These are phyloP conservation scores for Hydropsyche tenuis DNA, from an alignment of 1,140 invertebrate species.

Conservation along the genomic window DNA sequence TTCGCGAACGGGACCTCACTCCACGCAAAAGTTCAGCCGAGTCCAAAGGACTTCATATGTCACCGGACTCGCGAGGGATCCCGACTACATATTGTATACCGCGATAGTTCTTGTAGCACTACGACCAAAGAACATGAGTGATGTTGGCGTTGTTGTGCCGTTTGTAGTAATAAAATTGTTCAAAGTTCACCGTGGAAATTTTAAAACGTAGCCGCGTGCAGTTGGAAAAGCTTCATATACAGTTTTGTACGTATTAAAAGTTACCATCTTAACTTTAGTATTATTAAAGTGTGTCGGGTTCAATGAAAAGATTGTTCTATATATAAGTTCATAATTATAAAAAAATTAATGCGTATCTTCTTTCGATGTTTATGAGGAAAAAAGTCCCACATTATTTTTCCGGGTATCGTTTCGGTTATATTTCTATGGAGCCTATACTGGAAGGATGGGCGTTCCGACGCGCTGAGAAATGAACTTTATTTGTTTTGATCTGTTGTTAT, in stretches of 20 bases:
- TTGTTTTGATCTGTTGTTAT: conserved; percentile 39
- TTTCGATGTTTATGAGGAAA: too few species aligned
- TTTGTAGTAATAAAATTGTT: conserved; percentile 42
- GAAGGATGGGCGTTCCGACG: neutral
- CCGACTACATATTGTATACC: too few species aligned
- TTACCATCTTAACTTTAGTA: neutral
- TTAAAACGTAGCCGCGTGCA: neutral
- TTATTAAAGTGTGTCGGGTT: neutral
- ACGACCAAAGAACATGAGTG: conserved; percentile 32
- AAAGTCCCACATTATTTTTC: conserved; percentile 8
- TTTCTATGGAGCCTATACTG: neutral
- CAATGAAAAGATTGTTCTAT: too few species aligned
- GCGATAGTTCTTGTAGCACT: neutral
- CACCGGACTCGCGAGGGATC: neutral
- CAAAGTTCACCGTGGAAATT: conserved; percentile 28
- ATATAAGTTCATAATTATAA: too few species aligned
- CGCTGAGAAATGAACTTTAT: conserved; percentile 38
- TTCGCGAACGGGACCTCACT: neutral
- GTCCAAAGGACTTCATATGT: conserved; percentile 10
- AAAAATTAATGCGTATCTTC: too few species aligned
- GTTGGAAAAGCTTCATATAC: too few species aligned
- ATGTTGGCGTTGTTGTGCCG: conserved; percentile 31
- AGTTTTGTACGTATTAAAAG: neutral
- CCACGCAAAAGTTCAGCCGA: neutral
- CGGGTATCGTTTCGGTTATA: neutral